phyloP scores from a whole-genome alignment of 2,888 invertebrate species.

The Aleiodes alternator region DNA sequence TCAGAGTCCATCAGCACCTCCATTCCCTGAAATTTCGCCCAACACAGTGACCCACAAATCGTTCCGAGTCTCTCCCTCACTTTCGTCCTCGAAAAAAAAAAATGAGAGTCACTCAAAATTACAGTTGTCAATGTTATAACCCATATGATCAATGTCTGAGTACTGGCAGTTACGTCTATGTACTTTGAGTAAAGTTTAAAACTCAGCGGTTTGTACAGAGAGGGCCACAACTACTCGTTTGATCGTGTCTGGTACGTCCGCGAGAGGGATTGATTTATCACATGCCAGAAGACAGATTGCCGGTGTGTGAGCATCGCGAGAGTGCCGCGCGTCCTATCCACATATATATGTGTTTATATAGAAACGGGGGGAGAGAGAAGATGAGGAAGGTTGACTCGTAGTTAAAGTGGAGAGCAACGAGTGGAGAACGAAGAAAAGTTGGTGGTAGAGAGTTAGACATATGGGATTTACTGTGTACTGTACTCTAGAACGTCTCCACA shows the following conservation, averaged over 20 bases:
- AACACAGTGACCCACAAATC: no score
- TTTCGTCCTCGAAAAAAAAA: no score
- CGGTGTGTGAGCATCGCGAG: constrained; percentile 44
- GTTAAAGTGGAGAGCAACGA: not conserved
- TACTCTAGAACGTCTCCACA: constrained; percentile 23
- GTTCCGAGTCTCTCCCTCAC: no score
- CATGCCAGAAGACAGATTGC: constrained; percentile 71
- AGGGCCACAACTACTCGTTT: constrained; percentile 55
- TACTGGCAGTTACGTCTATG: constrained; percentile 44
- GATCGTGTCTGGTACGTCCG: constrained; percentile 69
- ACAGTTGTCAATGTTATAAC: constrained; percentile 26
- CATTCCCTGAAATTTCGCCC: no score
- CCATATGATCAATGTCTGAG: constrained; percentile 9
- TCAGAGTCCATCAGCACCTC: no score
- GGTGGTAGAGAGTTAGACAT: constrained; percentile 17
- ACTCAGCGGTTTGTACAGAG: constrained; percentile 43
- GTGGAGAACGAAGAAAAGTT: constrained; percentile 16
- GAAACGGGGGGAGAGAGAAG: not conserved
- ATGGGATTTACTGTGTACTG: constrained; percentile 18
- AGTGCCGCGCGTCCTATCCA: constrained; percentile 38
- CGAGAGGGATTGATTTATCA: constrained; percentile 72
- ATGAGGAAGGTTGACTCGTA: constrained; percentile 27
- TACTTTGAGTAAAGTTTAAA: constrained; percentile 34
- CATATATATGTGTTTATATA: constrained; percentile 15
- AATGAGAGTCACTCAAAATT: not conserved